Evolutionary conservation across 2,888 invertebrate species (phyloP).

Genomic region (Pterobdella sp.): DNA sequence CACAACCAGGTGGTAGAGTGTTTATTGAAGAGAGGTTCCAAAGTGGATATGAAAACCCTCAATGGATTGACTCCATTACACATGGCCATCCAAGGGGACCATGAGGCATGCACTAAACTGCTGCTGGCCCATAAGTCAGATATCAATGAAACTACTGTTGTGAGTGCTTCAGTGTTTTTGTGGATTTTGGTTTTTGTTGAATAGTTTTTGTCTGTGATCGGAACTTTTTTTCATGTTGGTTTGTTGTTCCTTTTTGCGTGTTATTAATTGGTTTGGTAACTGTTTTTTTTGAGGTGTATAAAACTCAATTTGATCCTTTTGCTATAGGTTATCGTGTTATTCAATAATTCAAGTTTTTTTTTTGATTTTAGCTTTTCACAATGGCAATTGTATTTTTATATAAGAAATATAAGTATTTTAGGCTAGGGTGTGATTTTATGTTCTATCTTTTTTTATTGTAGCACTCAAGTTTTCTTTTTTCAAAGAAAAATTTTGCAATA

Average conservation of each 20-base stretch:
- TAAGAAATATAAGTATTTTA: no score
- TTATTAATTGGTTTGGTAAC: background rate
- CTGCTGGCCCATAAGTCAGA: constrained; percentile 86
- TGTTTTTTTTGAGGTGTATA: background rate
- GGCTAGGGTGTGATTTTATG: no score
- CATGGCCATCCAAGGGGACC: constrained; percentile 99
- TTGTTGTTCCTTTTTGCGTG: background rate
- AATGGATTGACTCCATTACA: constrained; percentile 96
- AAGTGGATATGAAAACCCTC: constrained; percentile 95
- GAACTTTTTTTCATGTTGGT: background rate
- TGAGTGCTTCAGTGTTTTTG: constrained; percentile 23
- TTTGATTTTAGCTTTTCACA: no score
- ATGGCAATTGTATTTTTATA: no score
- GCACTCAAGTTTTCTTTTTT: no score
- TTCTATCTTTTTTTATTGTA: no score
- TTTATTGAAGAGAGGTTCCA: constrained; percentile 88
- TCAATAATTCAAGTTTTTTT: no score
- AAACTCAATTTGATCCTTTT: no score
- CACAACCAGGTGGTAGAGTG: constrained; percentile 90
- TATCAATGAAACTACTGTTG: constrained; percentile 67
- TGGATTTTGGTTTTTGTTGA: background rate
- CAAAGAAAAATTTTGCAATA: no score
- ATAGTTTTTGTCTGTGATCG: background rate
- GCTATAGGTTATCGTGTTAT: no score
- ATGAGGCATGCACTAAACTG: constrained; percentile 87